Percentiles rank a stretch among this genome's conserved stretches.
These are phyloP conservation scores for Catharus bicknelli DNA, from an alignment of 2,113 vertebrate species.

Conservation along the genomic window DNA sequence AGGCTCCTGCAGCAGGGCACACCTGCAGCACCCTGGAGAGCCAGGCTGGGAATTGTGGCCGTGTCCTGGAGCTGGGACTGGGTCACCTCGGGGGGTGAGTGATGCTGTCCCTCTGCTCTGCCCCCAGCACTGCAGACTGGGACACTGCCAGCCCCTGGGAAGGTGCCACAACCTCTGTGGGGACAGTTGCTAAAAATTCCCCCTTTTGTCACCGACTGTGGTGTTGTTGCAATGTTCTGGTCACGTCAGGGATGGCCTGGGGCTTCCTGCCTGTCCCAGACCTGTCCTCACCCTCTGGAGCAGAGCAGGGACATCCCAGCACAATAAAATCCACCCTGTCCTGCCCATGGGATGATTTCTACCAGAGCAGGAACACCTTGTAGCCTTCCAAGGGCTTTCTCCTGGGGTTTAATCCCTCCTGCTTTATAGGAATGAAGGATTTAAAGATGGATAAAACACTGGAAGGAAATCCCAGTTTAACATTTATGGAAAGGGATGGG, in stretches of 20 bases:
- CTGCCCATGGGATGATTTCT: rapidly evolving
- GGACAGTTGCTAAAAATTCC: background rate
- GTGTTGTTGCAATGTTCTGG: rapidly evolving
- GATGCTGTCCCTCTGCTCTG: background rate
- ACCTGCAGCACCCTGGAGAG: background rate
- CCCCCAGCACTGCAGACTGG: background rate
- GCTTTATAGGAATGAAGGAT: rapidly evolving
- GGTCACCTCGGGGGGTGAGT: background rate
- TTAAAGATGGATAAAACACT: background rate
- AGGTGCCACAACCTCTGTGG: background rate
- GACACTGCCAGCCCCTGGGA: background rate
- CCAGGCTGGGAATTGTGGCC: rapidly evolving
- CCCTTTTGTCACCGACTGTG: rapidly evolving
- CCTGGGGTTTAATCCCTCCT: background rate
- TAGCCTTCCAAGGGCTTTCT: background rate
- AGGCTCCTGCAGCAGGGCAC: too few relatives aligned
- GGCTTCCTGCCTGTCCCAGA: background rate
- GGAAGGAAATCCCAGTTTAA: background rate
- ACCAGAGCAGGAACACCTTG: rapidly evolving
- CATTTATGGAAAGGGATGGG: background rate
- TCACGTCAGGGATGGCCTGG: background rate
- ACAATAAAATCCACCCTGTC: background rate
- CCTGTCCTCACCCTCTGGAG: background rate
- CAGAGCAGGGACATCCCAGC: background rate
- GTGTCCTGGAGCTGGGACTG: background rate